Evolutionary conservation across 64 coral and sea anemone genomes (phyloP).

Genomic region (Orbicella faveolata): DNA sequence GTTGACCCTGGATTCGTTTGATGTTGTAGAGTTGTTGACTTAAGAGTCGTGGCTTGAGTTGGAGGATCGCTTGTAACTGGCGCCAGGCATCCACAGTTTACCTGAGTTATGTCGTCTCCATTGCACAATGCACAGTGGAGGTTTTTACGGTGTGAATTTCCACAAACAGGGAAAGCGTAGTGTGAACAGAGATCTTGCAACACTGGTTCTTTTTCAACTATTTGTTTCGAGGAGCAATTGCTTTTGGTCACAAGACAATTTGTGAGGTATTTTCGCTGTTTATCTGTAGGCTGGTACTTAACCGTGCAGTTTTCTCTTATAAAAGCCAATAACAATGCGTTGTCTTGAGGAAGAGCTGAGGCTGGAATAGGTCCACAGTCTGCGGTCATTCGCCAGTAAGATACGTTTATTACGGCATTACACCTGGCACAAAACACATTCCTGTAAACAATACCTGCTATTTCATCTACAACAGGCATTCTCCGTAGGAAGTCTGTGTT

Average conservation of each 20-base stretch:
- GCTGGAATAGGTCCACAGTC: background rate
- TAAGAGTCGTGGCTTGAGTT: background rate
- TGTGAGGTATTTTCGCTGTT: background rate
- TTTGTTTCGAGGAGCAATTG: background rate
- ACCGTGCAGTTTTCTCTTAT: background rate
- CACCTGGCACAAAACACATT: conserved; percentile 39
- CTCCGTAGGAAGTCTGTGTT: background rate
- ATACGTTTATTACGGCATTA: background rate
- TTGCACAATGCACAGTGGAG: background rate
- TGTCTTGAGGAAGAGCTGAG: background rate
- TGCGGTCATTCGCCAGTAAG: conserved; percentile 6
- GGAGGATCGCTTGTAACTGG: background rate
- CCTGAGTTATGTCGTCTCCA: background rate
- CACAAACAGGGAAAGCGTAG: background rate
- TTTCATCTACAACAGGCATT: conserved; percentile 11
- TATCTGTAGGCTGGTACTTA: background rate
- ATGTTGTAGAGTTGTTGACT: background rate
- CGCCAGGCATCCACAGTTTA: background rate
- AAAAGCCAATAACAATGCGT: background rate
- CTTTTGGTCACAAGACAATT: background rate
- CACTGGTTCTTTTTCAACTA: background rate
- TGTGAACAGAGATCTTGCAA: background rate
- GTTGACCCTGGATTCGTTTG: background rate
- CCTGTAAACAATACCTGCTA: background rate
- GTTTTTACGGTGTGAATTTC: background rate